Percentiles rank a stretch among this genome's conserved stretches.
phyloP scores from a whole-genome alignment of 2,888 invertebrate genomes.

The Sylvicola fuscatus region DNA sequence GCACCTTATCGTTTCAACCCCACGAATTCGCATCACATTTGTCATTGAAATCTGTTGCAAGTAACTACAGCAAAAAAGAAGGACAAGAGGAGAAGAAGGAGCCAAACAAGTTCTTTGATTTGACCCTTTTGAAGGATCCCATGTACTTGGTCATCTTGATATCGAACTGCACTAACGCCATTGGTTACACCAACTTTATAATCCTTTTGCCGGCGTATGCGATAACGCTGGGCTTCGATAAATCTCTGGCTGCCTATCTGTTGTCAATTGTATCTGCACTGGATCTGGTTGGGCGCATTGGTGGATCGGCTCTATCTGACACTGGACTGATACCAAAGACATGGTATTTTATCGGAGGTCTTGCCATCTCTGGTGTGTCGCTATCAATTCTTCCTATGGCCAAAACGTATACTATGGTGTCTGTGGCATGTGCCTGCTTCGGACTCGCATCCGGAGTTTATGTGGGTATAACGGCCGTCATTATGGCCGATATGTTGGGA shows the following conservation, averaged over 20 bases:
- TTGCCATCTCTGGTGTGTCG: constrained; percentile 56
- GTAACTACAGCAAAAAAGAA: constrained; percentile 11
- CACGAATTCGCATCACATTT: constrained; percentile 60
- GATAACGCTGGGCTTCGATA: constrained; percentile 44
- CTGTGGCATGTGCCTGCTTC: constrained; percentile 51
- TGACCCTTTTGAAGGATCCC: constrained; percentile 52
- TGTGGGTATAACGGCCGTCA: constrained; percentile 68
- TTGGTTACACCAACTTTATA: constrained; percentile 71
- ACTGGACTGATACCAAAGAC: constrained; percentile 54
- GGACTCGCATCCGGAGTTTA: constrained; percentile 69
- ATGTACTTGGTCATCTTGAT: constrained; percentile 63
- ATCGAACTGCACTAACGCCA: constrained; percentile 69
- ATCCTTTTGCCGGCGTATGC: constrained; percentile 65
- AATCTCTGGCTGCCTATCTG: constrained; percentile 46
- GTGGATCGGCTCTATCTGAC: constrained; percentile 69
- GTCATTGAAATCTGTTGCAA: constrained; percentile 45
- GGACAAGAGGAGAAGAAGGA: constrained; percentile 15
- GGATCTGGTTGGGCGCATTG: constrained; percentile 65
- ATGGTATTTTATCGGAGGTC: constrained; percentile 63
- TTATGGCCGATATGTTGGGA: constrained; percentile 74
- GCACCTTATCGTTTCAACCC: constrained; percentile 57
- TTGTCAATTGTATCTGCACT: constrained; percentile 62
- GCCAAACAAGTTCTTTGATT: constrained; percentile 47
- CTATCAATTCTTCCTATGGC: constrained; percentile 48
- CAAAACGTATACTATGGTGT: constrained; percentile 38